phyloP scores from a whole-genome alignment of 2,797 vertebrate species.

The Euthynnus affinis region DNA sequence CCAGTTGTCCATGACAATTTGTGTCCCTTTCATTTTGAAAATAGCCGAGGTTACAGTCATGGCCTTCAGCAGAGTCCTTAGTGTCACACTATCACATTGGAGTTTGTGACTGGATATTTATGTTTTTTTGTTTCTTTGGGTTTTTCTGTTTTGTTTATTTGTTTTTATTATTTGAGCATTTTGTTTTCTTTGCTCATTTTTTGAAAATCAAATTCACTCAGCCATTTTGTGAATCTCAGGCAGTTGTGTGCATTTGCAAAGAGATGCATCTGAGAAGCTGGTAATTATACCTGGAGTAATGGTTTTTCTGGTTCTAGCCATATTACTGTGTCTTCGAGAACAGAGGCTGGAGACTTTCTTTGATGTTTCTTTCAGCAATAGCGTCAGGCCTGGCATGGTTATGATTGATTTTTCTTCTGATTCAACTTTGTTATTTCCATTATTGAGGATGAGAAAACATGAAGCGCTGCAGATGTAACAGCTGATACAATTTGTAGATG shows the following conservation, averaged over 20 bases:
- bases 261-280: conserved; percentile 11
- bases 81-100: conserved; percentile 43
- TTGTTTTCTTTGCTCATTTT: neutral
- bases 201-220: neutral
- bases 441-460: conserved; percentile 13
- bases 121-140: neutral
- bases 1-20: conserved; percentile 82
- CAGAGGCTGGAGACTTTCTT: conserved; percentile 23
- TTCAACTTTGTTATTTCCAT: conserved; percentile 38
- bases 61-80: conserved; percentile 46
- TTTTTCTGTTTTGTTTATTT: neutral
- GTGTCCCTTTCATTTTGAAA: conserved; percentile 76
- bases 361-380: conserved; percentile 31
- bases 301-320: neutral
- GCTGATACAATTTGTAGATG: conserved; percentile 31
- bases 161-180: conserved; percentile 3
- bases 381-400: conserved; percentile 15
- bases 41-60: conserved; percentile 63
- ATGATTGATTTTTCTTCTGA: conserved; percentile 37
- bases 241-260: neutral
- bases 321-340: conserved; percentile 19
- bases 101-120: conserved; percentile 23
- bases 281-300: conserved; percentile 22
- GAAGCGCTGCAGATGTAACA: conserved; percentile 23
- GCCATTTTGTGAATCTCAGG: neutral